These are phyloP conservation scores for Spermophilus dauricus DNA, from an alignment of 2,113 vertebrate species.

Conservation along the genomic window DNA sequence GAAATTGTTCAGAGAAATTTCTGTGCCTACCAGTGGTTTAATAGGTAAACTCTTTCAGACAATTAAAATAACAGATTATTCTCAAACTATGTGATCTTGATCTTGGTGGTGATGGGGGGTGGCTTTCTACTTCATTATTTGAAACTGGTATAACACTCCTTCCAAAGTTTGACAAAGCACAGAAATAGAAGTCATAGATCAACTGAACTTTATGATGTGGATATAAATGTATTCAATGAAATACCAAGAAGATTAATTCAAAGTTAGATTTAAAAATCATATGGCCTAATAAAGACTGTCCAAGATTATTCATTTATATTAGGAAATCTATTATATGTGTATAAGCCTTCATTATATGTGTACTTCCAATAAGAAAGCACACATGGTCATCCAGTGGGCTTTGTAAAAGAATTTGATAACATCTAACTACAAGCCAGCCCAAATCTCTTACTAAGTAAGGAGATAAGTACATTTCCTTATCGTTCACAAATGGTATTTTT, in stretches of 20 bases:
- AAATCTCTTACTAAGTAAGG: not conserved
- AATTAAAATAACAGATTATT: slow-evolving; percentile 21
- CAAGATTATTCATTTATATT: slow-evolving; percentile 2
- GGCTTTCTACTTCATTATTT: not conserved
- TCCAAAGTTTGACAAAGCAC: not conserved
- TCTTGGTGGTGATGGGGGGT: not conserved
- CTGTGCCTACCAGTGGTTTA: not conserved
- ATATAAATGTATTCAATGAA: slow-evolving; percentile 37
- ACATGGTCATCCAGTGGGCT: not conserved
- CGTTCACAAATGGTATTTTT: not conserved
- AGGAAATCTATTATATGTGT: not conserved
- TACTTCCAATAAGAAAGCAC: not conserved
- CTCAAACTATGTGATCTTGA: not conserved
- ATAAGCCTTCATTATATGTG: not conserved
- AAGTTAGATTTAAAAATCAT: slow-evolving; percentile 19
- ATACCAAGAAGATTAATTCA: not conserved
- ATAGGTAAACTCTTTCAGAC: not conserved
- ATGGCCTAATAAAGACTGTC: not conserved
- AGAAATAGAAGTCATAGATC: slow-evolving; percentile 2
- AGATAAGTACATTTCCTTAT: not conserved
- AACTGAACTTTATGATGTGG: not conserved
- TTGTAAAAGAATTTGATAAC: not conserved
- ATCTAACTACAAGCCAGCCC: not conserved
- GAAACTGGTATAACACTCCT: not conserved
- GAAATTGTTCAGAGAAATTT: not conserved